Evolutionary conservation across 2,797 vertebrate genomes (phyloP).

Genomic region (Rhabdophis nuchalis): DNA sequence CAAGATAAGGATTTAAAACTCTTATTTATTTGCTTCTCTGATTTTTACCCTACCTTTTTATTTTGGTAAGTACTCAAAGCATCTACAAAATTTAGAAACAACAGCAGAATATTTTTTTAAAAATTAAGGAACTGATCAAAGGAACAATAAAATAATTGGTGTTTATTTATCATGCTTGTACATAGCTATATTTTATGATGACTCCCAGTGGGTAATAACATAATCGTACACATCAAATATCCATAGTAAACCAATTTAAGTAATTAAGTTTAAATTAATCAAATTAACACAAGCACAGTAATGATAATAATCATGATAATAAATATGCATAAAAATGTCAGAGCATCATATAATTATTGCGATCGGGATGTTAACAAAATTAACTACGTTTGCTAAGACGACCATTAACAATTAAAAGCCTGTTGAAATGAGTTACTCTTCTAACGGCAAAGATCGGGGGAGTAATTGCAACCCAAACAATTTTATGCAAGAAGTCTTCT

Average conservation of each 20-base stretch:
- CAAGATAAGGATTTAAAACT: not conserved
- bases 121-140: not conserved
- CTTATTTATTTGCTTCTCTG: not conserved
- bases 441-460: not conserved
- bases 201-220: not conserved
- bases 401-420: not conserved
- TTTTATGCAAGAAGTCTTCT: not conserved
- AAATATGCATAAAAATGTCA: not conserved
- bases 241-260: not conserved
- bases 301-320: not conserved
- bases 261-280: not conserved
- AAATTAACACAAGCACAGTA: not conserved
- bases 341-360: not conserved
- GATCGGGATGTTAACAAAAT: not conserved
- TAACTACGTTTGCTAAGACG: not conserved
- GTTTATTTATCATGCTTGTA: not conserved
- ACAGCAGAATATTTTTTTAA: not conserved
- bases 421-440: not conserved
- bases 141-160: not conserved
- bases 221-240: not conserved
- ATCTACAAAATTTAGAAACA: not conserved
- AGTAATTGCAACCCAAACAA: not conserved
- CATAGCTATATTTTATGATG: not conserved
- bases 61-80: not conserved
- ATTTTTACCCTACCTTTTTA: not conserved